Evolutionary conservation across 2,888 invertebrate genomes (phyloP).

Genomic region (Hirtodrosophila confusa): DNA sequence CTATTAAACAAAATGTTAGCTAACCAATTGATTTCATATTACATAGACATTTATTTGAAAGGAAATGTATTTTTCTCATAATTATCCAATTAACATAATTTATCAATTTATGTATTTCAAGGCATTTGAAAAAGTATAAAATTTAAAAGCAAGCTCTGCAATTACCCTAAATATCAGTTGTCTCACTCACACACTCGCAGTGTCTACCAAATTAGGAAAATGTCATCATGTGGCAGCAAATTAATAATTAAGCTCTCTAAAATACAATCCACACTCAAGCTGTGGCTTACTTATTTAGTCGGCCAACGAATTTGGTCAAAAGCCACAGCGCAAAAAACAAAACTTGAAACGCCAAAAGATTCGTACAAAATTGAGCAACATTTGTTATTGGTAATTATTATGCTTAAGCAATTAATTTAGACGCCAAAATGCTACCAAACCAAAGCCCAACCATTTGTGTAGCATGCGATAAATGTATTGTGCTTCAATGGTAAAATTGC

Average conservation of each 20-base stretch:
- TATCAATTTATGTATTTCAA: neutral
- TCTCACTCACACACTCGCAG: neutral
- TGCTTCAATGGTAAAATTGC: no score
- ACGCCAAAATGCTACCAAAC: slow-evolving; percentile 15
- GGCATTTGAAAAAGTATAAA: neutral
- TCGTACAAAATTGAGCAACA: slow-evolving; percentile 50
- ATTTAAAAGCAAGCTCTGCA: slow-evolving; percentile 2
- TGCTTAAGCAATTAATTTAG: slow-evolving; percentile 42
- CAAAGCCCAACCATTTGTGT: neutral
- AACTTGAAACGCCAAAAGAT: slow-evolving; percentile 40
- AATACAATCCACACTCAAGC: slow-evolving; percentile 2
- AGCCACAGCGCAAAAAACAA: slow-evolving; percentile 15
- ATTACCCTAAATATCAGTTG: neutral
- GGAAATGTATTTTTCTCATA: neutral
- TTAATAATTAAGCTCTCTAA: slow-evolving; percentile 4
- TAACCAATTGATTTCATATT: no score
- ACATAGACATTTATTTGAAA: neutral
- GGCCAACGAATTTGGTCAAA: slow-evolving; percentile 31
- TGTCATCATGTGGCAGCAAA: slow-evolving; percentile 12
- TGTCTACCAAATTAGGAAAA: neutral
- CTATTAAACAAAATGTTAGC: neutral
- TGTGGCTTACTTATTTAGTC: slow-evolving; percentile 34
- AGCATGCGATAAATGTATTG: slow-evolving; percentile 10
- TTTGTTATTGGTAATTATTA: slow-evolving; percentile 48
- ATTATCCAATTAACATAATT: slow-evolving; percentile 2